These are phyloP conservation scores for Caenorhabditis remanei DNA, from an alignment of 1,140 invertebrate species.

Conservation along the genomic window DNA sequence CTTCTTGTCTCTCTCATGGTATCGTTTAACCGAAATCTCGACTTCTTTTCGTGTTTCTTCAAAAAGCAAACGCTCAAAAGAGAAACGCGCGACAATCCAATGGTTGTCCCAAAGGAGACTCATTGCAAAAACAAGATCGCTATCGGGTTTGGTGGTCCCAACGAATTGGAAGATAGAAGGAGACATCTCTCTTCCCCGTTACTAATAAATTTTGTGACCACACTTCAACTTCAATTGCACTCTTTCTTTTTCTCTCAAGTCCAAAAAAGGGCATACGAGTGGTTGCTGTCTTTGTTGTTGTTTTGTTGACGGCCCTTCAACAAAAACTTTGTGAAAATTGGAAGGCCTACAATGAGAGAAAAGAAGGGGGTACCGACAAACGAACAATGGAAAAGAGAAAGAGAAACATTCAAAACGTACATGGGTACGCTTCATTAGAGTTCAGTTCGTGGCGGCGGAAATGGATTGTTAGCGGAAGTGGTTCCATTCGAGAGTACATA, in stretches of 20 bases:
- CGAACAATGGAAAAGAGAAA: not conserved
- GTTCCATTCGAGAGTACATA: constrained; percentile 25
- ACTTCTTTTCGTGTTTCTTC: not conserved
- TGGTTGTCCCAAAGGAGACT: constrained; percentile 14
- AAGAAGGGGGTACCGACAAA: not conserved
- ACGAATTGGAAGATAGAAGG: not conserved
- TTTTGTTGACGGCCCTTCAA: constrained; percentile 33
- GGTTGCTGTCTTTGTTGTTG: constrained; percentile 21
- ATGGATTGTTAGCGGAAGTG: constrained; percentile 32
- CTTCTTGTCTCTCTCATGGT: not conserved
- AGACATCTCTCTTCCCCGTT: not conserved
- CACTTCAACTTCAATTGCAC: constrained; percentile 38
- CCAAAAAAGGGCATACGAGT: constrained; percentile 30
- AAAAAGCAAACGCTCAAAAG: not conserved
- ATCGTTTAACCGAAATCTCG: constrained; percentile 23
- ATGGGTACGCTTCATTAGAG: constrained; percentile 44
- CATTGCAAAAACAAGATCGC: constrained; percentile 33
- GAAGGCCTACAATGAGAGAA: not conserved
- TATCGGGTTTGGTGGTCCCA: not conserved
- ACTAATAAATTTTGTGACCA: constrained; percentile 49
- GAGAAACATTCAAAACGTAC: constrained; percentile 48
- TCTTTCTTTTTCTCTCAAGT: not conserved
- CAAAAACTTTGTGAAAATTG: constrained; percentile 35
- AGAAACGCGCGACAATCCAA: not conserved
- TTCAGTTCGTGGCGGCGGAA: not conserved